These are phyloP conservation scores for Chrysogorgia sp. DNA, from an alignment of 92 coral and sea anemone genomes.

Conservation along the genomic window DNA sequence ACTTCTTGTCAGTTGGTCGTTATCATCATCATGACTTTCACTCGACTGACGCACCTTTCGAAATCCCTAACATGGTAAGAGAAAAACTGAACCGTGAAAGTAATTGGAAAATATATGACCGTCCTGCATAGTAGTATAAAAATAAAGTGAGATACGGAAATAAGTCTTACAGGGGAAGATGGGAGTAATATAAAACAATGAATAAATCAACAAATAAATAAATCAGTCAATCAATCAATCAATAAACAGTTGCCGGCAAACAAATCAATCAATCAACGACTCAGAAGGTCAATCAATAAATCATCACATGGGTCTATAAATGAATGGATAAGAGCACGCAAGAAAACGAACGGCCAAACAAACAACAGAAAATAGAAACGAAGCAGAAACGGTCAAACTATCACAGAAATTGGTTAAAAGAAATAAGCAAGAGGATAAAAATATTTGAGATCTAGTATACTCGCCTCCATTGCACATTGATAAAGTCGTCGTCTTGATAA, in stretches of 20 bases:
- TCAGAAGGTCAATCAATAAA: neutral
- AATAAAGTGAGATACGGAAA: neutral
- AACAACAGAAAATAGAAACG: neutral
- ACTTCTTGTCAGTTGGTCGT: slow-evolving; percentile 13
- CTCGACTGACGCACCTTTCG: slow-evolving; percentile 35
- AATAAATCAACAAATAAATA: neutral
- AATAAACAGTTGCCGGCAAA: neutral
- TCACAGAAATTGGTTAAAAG: neutral
- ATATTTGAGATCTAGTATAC: slow-evolving; percentile 7
- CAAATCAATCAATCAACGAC: neutral
- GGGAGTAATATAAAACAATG: neutral
- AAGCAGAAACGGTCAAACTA: neutral
- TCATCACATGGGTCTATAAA: too few species aligned
- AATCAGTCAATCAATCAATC: neutral
- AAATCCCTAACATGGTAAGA: slow-evolving; percentile 50
- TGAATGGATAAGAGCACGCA: neutral
- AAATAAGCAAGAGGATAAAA: slow-evolving; percentile 34
- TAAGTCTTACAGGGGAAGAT: too few species aligned
- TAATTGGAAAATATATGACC: slow-evolving; percentile 28
- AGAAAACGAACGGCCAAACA: neutral
- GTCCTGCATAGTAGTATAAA: slow-evolving; percentile 30
- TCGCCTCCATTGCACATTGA: slow-evolving; percentile 23
- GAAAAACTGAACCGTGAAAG: slow-evolving; percentile 55
- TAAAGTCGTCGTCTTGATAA: slow-evolving; percentile 20
- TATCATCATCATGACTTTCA: slow-evolving; percentile 36